Base-by-base conservation (phyloP, 2,888 invertebrate genomes). In the Microplitis manilae region DNA sequence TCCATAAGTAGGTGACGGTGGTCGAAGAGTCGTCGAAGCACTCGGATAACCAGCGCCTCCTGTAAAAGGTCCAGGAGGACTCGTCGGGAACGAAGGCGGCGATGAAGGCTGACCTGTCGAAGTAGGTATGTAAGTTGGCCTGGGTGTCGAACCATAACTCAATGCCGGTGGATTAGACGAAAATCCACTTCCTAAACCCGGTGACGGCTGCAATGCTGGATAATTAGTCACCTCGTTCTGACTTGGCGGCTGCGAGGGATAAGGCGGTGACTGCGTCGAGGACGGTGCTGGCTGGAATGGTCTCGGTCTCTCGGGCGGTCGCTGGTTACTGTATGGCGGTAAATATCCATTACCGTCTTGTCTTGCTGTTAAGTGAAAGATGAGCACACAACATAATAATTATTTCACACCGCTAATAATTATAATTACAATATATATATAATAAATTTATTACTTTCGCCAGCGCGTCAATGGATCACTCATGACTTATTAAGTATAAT, bases 241-340 rank as follows among this genome's bases (percentile, higher is more conserved):
- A 39, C 81, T 78, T 0, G 84, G 84, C 6, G 87, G 85, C 84
- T 13, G 40, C 15, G 72, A 64, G 9, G 91, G 70, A 87, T 89
- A 76, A 85, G 90, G 81, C 82, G 90, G 71, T 88, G 90, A 69
- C 83, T 89, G 82, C 83, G 86, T 81, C 79, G 78, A 80, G 30
- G 83, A 86, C 13, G 88, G 82, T 0, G 89, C 88, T 5, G 93
- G 91, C 86, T 94, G 93, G 87, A 94, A 94, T 0, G 94, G 94
- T 82, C 94, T 91, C n/a, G 94, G 94, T 86, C 92, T 93, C 84
- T 94, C 94, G 1, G 94, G 93, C 15, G 89, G 88, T 65, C 89
- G 84, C 61, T 88, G 89, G 77, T 92, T 91, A 77, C 91, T 91
- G 77, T 92, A 92, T 79, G 93, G 93, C 8, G 93, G 93, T 38